These are phyloP conservation scores for Tetragnatha versicolor DNA, from an alignment of 1,140 invertebrate genomes.

Conservation along the genomic window DNA sequence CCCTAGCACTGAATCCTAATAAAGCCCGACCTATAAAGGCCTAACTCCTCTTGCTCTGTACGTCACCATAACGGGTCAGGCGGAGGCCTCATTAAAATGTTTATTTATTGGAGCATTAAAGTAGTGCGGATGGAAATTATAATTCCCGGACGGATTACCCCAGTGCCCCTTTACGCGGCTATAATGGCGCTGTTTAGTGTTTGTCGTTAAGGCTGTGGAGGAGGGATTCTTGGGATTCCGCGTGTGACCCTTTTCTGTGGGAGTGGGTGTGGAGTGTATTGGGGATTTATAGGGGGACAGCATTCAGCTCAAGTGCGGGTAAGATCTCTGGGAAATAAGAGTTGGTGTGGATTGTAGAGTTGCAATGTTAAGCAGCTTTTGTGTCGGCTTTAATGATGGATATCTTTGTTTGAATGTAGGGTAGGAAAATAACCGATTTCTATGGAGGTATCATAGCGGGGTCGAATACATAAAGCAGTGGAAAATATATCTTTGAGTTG, in stretches of 20 bases:
- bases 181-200: constrained; percentile 37
- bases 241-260: too few species aligned
- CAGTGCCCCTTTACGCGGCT: constrained; percentile 9
- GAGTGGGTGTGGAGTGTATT: constrained; percentile 11
- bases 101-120: constrained; percentile 44
- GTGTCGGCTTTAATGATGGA: too few species aligned
- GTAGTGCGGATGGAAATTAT: constrained; percentile 37
- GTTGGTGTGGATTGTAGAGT: too few species aligned
- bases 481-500: too few species aligned
- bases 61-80: constrained; percentile 30
- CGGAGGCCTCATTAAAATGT: constrained; percentile 32
- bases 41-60: not conserved
- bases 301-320: too few species aligned
- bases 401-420: too few species aligned
- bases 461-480: too few species aligned
- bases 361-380: too few species aligned
- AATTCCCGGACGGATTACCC: constrained; percentile 38
- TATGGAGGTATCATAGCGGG: too few species aligned
- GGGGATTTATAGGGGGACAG: constrained; percentile 15
- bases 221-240: constrained; percentile 14
- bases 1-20: constrained; percentile 34
- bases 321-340: too few species aligned
- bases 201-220: not conserved
- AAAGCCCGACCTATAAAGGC: constrained; percentile 11
- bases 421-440: too few species aligned